These are phyloP conservation scores for Strigamia maritima DNA, from an alignment of 2,888 invertebrate genomes.

Conservation along the genomic window DNA sequence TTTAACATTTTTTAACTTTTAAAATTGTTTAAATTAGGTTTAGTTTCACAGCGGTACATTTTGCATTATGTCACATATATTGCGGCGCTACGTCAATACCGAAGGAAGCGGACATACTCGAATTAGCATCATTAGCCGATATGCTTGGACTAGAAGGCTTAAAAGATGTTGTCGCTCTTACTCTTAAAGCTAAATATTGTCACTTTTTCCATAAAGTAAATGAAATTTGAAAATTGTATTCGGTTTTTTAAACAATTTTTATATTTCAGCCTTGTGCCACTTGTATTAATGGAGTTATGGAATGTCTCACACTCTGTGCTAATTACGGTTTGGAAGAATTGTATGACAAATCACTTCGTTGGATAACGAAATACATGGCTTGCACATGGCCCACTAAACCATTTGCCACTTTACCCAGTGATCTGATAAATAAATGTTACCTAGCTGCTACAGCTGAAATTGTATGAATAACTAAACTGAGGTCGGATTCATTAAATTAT, in stretches of 20 bases:
- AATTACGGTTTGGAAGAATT: conserved; percentile 84
- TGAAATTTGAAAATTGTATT: background rate
- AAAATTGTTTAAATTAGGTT: conserved; percentile 61
- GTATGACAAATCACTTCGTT: conserved; percentile 69
- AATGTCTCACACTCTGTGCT: conserved; percentile 79
- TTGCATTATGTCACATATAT: conserved; percentile 88
- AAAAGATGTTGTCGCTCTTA: conserved; percentile 85
- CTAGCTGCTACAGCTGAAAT: conserved; percentile 47
- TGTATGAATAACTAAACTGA: conserved; percentile 20
- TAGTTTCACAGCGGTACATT: conserved; percentile 80
- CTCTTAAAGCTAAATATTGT: conserved; percentile 81
- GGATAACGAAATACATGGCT: conserved; percentile 82
- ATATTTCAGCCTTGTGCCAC: conserved; percentile 72
- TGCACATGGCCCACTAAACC: conserved; percentile 88
- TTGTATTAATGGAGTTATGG: conserved; percentile 80
- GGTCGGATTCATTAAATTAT: background rate
- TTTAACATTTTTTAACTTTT: background rate
- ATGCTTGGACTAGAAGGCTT: conserved; percentile 85
- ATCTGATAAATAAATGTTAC: conserved; percentile 77
- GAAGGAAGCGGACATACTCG: conserved; percentile 78
- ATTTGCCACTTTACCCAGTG: conserved; percentile 78
- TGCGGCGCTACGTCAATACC: conserved; percentile 87
- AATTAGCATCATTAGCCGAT: conserved; percentile 82
- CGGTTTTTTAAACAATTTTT: conserved; percentile 46
- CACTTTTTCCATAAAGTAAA: conserved; percentile 86